phyloP scores from a whole-genome alignment of 1,140 invertebrate genomes.

The Pygmarrhopalites habei region DNA sequence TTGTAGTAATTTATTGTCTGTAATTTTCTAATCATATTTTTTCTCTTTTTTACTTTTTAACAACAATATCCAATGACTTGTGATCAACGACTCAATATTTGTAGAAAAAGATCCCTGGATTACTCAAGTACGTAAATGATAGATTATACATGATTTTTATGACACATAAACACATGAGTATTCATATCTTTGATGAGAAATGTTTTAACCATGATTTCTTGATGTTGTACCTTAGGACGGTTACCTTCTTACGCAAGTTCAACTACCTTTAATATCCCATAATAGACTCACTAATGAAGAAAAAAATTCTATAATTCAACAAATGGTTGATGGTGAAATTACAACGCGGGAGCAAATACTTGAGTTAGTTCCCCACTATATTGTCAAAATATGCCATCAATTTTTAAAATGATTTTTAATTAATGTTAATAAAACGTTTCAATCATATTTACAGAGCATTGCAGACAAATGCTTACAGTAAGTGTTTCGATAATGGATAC shows the following conservation, averaged over 20 bases:
- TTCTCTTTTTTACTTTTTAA: no score
- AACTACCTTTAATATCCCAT: slow-evolving; percentile 20
- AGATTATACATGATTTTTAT: no score
- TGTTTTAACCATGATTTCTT: no score
- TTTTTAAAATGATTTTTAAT: slow-evolving; percentile 2
- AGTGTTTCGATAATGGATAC: no score
- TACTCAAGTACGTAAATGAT: slow-evolving; percentile 10
- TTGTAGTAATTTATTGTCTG: no score
- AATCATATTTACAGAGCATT: slow-evolving; percentile 69
- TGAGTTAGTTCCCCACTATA: slow-evolving; percentile 55
- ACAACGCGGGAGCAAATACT: slow-evolving; percentile 88
- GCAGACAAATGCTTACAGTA: slow-evolving; percentile 93
- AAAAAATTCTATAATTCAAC: slow-evolving; percentile 27
- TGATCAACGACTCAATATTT: no score
- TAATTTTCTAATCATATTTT: no score
- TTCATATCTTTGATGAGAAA: no score
- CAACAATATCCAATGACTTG: no score
- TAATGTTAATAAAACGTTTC: no score
- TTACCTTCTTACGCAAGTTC: slow-evolving; percentile 1
- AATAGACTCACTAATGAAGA: slow-evolving; percentile 29
- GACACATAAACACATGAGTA: no score
- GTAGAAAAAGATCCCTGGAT: slow-evolving; percentile 76
- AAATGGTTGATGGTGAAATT: slow-evolving; percentile 59
- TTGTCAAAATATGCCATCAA: neutral
- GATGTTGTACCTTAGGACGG: no score